phyloP scores from a whole-genome alignment of 2,888 invertebrate species.

The Tachina grossa region DNA sequence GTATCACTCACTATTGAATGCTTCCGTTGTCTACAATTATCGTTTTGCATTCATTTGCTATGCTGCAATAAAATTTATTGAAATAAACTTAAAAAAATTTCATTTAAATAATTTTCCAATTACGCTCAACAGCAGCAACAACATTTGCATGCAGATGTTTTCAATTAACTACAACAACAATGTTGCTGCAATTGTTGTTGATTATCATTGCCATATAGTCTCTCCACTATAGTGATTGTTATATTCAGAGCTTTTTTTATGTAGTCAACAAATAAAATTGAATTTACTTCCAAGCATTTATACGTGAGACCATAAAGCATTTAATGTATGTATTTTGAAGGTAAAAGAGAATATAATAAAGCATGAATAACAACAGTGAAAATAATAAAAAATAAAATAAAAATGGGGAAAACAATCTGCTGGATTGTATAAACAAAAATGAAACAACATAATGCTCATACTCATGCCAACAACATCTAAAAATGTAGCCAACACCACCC shows the following conservation, averaged over 20 bases:
- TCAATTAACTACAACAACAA: conserved; percentile 67
- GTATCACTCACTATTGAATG: neutral
- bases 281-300: conserved; percentile 63
- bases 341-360: conserved; percentile 69
- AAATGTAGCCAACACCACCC: conserved; percentile 24
- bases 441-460: conserved; percentile 15
- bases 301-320: conserved; percentile 64
- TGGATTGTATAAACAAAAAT: conserved; percentile 16
- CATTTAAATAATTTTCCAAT: conserved; percentile 68
- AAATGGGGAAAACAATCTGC: conserved; percentile 54
- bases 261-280: conserved; percentile 65
- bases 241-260: neutral
- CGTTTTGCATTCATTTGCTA: conserved; percentile 18
- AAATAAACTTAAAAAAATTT: conserved; percentile 59
- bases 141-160: conserved; percentile 67
- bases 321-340: conserved; percentile 39
- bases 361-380: conserved; percentile 31
- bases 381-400: conserved; percentile 21
- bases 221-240: conserved; percentile 35
- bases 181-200: conserved; percentile 36
- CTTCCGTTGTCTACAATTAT: neutral
- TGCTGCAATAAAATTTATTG: conserved; percentile 29
- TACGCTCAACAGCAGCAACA: conserved; percentile 71
- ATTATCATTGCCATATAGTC: conserved; percentile 24
- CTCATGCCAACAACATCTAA: neutral